These are phyloP conservation scores for Peromyscus maniculatus DNA, from an alignment of 2,113 vertebrate species.

Conservation along the genomic window DNA sequence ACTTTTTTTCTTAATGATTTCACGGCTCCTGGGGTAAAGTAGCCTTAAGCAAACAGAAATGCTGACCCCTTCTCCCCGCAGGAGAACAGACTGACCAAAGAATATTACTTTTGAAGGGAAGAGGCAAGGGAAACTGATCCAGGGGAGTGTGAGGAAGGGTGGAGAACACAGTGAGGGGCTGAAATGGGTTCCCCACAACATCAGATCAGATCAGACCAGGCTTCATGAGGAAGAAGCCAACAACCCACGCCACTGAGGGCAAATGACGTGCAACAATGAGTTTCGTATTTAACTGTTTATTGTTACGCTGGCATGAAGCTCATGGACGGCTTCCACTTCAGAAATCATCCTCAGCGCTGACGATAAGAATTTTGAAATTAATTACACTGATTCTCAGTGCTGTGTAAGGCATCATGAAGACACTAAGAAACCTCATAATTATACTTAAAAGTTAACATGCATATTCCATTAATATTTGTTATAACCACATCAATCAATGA, in stretches of 20 bases:
- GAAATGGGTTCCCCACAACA: background rate
- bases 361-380: background rate
- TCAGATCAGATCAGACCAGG: background rate
- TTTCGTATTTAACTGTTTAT: background rate
- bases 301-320: too few relatives aligned
- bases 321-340: too few relatives aligned
- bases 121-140: background rate
- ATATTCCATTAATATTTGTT: background rate
- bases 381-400: background rate
- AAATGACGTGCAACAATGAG: background rate
- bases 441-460: background rate
- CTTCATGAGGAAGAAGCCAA: background rate
- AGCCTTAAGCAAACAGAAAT: background rate
- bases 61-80: background rate
- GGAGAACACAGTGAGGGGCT: background rate
- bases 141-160: background rate
- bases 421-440: background rate
- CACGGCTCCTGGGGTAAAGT: background rate
- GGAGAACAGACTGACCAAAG: background rate
- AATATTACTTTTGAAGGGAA: background rate
- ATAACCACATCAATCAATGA: background rate
- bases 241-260: background rate
- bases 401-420: background rate
- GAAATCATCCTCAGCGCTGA: background rate
- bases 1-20: background rate